Conservation (phyloP, 92 coral and sea anemone species). For the Porites lobata region DNA sequence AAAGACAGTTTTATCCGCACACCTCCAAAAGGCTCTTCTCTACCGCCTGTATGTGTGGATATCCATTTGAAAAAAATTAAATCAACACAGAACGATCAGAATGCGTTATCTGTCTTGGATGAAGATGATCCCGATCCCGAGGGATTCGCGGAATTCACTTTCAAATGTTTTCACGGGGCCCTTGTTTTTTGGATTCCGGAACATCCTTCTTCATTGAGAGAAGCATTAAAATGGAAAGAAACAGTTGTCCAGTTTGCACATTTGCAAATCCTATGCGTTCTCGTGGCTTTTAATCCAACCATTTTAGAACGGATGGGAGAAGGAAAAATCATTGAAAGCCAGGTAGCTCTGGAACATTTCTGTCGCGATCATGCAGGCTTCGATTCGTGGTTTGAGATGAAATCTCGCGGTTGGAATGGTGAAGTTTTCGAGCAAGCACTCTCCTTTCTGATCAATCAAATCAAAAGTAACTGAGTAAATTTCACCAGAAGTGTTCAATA, state of each 20-base stretch:
- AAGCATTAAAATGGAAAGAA: slow-evolving; percentile 12
- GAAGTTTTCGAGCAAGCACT: slow-evolving; percentile 1
- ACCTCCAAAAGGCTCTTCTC: slow-evolving; percentile 17
- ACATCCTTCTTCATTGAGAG: neutral
- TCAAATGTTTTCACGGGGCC: slow-evolving; percentile 5
- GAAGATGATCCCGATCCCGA: slow-evolving; percentile 19
- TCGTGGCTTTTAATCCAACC: slow-evolving; percentile 8
- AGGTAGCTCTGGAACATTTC: no score
- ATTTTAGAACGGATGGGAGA: slow-evolving; percentile 24
- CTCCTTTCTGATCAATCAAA: neutral
- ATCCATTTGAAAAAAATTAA: slow-evolving; percentile 21
- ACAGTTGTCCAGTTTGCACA: slow-evolving; percentile 4
- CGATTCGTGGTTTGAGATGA: no score
- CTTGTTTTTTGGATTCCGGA: slow-evolving; percentile 19
- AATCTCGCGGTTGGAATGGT: no score
- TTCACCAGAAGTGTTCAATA: no score
- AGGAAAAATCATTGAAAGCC: no score
- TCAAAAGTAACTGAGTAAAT: neutral
- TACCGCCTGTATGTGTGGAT: slow-evolving; percentile 1
- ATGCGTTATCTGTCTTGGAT: neutral
- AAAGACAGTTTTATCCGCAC: slow-evolving; percentile 4
- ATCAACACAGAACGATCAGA: neutral
- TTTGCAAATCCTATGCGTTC: slow-evolving; percentile 14
- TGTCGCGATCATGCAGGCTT: no score
- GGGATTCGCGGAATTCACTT: slow-evolving; percentile 17